Evolutionary conservation across 2,113 vertebrate genomes (phyloP), one percentile per base, ranked within the genome.

Genomic region (Paedocypris sp.): DNA sequence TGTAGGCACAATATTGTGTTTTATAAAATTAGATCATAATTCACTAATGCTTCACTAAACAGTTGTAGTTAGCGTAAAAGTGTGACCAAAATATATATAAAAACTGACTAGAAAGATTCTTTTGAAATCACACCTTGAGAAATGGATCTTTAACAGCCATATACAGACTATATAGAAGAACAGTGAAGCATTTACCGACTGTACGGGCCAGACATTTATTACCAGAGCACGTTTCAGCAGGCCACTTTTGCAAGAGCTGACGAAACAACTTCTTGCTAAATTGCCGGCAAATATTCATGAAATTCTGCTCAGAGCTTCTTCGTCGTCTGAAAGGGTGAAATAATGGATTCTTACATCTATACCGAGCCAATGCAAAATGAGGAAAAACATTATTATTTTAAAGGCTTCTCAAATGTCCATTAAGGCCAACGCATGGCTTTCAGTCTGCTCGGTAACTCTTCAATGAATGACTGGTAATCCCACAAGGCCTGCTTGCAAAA

Each of bases 171-270:
- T n/a, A n/a, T n/a, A n/a, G n/a, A n/a, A n/a, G n/a, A n/a, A n/a
- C n/a, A n/a, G n/a, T n/a, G n/a, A n/a, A 52, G 32, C 58, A 39
- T 49, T 56, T 57, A 59, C 31, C 32, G 33, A n/a, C 19, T 8
- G 20, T 29, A 26, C 15, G 47, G 38, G 46, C 63, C 22, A 12
- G 7, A 12, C 43, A 10, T 62, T 36, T 47, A 60, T 64, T 49
- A 41, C 26, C 33, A 4, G 26, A 13, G 35, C 54, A 16, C 25
- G 13, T 48, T 64, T 28, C 39, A 47, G 48, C 22, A 18, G 41
- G 6, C 15, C 6, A 58, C 28, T 38, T 63, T 53, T 22, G 41
- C 20, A 56, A 41, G 25, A 35, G 20, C 25, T 15, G 25, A 56
- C 13, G 7, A 31, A 41, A 54, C 11, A 19, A 22, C 15, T 23